Conservation (phyloP, 1,140 invertebrate genomes). For the Macrobrachium rosenbergii region DNA sequence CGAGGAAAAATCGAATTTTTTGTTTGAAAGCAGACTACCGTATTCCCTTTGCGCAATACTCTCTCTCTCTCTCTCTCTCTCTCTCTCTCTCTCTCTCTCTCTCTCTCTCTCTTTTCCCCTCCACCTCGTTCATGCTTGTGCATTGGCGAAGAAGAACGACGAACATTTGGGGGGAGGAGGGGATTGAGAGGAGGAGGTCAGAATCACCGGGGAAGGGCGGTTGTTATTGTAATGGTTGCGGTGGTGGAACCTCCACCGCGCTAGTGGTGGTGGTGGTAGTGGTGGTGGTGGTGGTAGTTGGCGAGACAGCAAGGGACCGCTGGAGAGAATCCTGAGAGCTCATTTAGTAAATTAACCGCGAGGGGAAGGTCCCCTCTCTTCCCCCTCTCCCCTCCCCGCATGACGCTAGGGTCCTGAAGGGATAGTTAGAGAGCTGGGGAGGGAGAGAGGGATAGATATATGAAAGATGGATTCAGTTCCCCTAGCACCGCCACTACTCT, state of each 20-base stretch:
- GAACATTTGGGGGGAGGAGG: no score
- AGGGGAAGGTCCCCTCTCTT: constrained; percentile 19
- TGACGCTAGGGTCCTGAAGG: background rate
- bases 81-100: no score
- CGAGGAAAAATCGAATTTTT: no score
- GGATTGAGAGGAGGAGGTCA: background rate
- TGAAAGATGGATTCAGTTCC: background rate
- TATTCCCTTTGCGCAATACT: no score
- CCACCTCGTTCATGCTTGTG: no score
- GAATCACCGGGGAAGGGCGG: background rate
- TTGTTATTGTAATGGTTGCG: background rate
- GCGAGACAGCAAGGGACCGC: background rate
- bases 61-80: no score
- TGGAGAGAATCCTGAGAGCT: constrained; percentile 21
- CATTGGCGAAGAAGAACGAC: no score
- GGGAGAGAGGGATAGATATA: constrained; percentile 18
- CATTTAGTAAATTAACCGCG: constrained; percentile 49
- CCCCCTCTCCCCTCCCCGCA: constrained; percentile 1
- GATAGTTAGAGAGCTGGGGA: no score
- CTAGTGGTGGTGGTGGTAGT: constrained; percentile 11
- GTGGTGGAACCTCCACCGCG: background rate
- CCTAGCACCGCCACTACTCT: constrained; percentile 18
- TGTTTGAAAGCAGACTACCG: no score
- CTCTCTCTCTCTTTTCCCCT: no score
- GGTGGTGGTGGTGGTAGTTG: background rate